Conservation (phyloP, 2,888 invertebrate genomes). For the Lasioglossum vierecki region DNA sequence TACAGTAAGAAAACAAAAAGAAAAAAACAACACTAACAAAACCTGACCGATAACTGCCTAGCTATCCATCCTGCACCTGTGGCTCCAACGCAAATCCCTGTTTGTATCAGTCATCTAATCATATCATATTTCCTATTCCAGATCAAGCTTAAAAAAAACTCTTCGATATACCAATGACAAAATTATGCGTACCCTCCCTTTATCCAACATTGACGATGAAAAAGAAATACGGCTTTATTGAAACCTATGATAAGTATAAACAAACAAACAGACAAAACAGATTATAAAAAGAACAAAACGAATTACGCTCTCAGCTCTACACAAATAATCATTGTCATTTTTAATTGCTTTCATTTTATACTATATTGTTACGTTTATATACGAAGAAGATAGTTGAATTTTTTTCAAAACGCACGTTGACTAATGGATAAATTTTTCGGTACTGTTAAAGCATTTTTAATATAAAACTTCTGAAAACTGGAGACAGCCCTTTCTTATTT, state of each 20-base stretch:
- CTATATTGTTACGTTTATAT: conserved; percentile 81
- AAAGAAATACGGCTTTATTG: conserved; percentile 64
- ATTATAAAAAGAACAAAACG: conserved; percentile 22
- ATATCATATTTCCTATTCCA: conserved; percentile 81
- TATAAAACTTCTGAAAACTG: conserved; percentile 74
- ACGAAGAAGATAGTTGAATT: conserved; percentile 73
- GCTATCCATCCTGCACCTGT: conserved; percentile 67
- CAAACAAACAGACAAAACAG: background rate
- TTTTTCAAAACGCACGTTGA: conserved; percentile 74
- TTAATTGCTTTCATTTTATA: conserved; percentile 78
- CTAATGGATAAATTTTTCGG: conserved; percentile 78
- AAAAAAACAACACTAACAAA: conserved; percentile 63
- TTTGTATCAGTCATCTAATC: conserved; percentile 71
- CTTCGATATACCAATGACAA: conserved; percentile 70
- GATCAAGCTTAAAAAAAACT: conserved; percentile 76
- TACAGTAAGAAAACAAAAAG: conserved; percentile 57
- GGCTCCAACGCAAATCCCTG: conserved; percentile 62
- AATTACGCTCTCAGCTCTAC: conserved; percentile 54
- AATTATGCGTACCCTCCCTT: conserved; percentile 68
- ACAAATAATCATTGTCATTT: conserved; percentile 69
- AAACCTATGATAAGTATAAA: conserved; percentile 44
- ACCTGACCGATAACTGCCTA: conserved; percentile 73
- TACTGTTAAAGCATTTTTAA: conserved; percentile 81
- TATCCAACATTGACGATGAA: conserved; percentile 68
- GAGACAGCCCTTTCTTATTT: conserved; percentile 43